Conservation (phyloP, 2,888 invertebrate genomes). For the Tryphoninae sp. region DNA sequence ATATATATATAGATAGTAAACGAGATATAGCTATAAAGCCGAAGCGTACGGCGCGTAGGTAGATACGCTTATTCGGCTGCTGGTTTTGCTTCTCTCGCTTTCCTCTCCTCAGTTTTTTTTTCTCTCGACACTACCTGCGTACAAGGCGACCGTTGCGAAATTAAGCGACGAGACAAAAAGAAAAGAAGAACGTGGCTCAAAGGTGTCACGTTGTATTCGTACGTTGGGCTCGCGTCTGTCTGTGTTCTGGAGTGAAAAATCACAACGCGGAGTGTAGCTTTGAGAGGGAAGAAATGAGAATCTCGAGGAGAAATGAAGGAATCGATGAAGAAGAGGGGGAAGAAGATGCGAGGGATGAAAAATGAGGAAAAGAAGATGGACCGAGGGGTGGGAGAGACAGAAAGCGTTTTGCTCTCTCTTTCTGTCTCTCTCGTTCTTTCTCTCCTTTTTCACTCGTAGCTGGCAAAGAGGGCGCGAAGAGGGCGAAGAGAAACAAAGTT, state of each 20-base stretch:
- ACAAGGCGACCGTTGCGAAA: slow-evolving; percentile 59
- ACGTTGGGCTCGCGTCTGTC: background rate
- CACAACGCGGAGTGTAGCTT: slow-evolving; percentile 9
- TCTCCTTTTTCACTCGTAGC: background rate
- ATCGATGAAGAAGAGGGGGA: slow-evolving; percentile 15
- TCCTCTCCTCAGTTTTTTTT: slow-evolving; percentile 7
- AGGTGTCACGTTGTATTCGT: slow-evolving; percentile 25
- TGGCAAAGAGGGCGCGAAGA: slow-evolving; percentile 43
- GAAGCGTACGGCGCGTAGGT: slow-evolving; percentile 45
- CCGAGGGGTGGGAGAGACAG: slow-evolving; percentile 15
- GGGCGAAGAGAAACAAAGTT: slow-evolving; percentile 60
- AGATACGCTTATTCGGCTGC: slow-evolving; percentile 60
- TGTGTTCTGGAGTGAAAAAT: too few relatives aligned
- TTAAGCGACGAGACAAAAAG: slow-evolving; percentile 33
- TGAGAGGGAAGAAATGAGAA: slow-evolving; percentile 17
- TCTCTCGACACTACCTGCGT: slow-evolving; percentile 37
- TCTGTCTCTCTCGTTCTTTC: background rate
- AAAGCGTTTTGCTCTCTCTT: background rate
- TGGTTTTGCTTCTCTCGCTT: slow-evolving; percentile 39
- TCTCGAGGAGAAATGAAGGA: slow-evolving; percentile 39
- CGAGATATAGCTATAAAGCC: background rate
- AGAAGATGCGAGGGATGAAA: slow-evolving; percentile 26
- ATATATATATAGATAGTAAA: background rate
- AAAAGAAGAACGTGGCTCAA: slow-evolving; percentile 43
- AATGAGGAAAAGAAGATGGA: slow-evolving; percentile 19